Conservation (phyloP, 1,140 invertebrate genomes). For the Triops cancriformis region DNA sequence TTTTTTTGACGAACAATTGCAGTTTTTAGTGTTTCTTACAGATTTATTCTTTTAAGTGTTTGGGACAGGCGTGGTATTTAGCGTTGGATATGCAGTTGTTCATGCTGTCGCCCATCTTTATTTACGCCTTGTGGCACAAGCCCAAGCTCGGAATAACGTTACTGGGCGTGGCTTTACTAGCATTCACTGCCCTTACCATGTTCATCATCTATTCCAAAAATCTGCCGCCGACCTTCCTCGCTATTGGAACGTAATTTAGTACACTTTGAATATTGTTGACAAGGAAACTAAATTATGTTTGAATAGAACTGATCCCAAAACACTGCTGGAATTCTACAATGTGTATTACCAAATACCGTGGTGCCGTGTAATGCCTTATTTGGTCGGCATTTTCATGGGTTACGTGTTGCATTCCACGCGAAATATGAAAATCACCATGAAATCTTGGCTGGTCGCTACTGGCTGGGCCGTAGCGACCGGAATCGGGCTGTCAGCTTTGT, state of each 20-base stretch:
- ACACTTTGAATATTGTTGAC: no score
- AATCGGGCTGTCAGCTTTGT: constrained; percentile 47
- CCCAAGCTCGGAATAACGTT: constrained; percentile 26
- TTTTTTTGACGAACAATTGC: no score
- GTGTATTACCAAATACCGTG: constrained; percentile 46
- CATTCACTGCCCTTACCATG: constrained; percentile 28
- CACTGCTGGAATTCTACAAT: no score
- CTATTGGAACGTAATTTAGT: constrained; percentile 25
- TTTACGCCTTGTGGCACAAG: constrained; percentile 44
- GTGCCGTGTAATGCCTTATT: constrained; percentile 46
- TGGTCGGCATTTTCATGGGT: constrained; percentile 25
- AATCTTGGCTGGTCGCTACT: constrained; percentile 34
- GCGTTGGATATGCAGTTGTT: constrained; percentile 74
- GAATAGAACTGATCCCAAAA: no score
- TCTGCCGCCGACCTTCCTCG: constrained; percentile 27
- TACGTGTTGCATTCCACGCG: constrained; percentile 22
- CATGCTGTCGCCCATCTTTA: constrained; percentile 60
- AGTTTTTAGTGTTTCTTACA: no score
- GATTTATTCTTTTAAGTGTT: constrained; percentile 47
- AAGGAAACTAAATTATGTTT: no score
- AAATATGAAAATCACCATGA: background rate
- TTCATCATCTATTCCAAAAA: constrained; percentile 25
- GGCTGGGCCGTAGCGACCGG: constrained; percentile 47
- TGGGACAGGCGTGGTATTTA: constrained; percentile 73
- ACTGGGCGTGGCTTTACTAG: constrained; percentile 25